Evolutionary conservation across 2,113 vertebrate species (phyloP), one percentile per base, ranked within the genome.

Genomic region (Columbina picui): DNA sequence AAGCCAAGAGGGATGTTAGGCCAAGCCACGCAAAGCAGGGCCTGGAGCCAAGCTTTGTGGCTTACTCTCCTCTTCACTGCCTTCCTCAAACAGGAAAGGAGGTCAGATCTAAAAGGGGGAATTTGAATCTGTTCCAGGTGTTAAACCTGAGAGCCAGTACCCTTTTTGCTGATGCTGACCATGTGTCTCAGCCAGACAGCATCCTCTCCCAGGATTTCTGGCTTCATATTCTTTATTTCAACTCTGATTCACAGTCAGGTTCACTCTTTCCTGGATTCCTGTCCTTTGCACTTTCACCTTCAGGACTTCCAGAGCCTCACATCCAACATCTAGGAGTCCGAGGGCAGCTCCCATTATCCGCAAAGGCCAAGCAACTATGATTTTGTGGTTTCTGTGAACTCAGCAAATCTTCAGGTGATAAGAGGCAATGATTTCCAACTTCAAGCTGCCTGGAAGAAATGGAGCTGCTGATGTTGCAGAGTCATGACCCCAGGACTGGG

Each of bases 151-250:
- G 39, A 88, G 76, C 55, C 79, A 4, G 3, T 87, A 75, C 60
- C 43, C n/a, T 93, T 94, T 93, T 69, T 87, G 79, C 87, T 90
- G 93, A 88, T 91, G 89, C 78, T 90, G 78, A 45, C 71, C 2
- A 0, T 63, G 76, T 84, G 75, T 91, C 68, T 45, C 53, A 76
- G 78, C 63, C 75, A 81, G 94, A 47, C 87, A 86, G 82, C 90
- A 90, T 84, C 90, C 68, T 86, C 60, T 96, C 53, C 39, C 22
- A 92, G 52, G 60, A 52, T 0, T 80, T 80, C 60, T 93, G 73
- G 65, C 61, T 76, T 84, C 65, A n/a, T 63, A 29, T 77, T 86
- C 52, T 71, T 53, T 71, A 49, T 69, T 79, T 50, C 2, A 52
- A 39, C 65, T 80, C 65, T 67, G 87, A 65, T 85, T 79, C 70